phyloP scores from a whole-genome alignment of 2,888 invertebrate species.

The Cephus spinipes region DNA sequence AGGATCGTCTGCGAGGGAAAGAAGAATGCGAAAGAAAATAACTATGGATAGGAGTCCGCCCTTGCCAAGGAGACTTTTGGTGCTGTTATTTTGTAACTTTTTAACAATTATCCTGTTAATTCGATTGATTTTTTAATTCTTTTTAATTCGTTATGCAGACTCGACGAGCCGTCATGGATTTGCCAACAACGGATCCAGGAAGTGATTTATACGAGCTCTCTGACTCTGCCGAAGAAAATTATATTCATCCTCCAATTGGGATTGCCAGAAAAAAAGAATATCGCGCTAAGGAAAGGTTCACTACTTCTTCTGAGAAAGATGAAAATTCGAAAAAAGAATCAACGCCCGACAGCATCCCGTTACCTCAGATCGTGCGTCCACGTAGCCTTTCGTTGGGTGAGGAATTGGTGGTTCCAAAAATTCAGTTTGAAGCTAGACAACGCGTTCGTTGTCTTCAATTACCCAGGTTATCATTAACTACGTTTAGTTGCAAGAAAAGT shows the following conservation, averaged over 20 bases:
- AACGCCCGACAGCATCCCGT: conserved; percentile 28
- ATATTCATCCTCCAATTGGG: conserved; percentile 27
- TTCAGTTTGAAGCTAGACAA: conserved; percentile 34
- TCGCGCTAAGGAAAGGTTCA: conserved; percentile 18
- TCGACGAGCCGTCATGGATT: conserved; percentile 67
- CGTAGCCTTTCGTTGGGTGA: conserved; percentile 54
- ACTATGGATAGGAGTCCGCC: conserved; percentile 35
- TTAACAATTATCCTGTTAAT: not conserved
- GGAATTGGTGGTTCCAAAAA: conserved; percentile 32
- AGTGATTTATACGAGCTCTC: conserved; percentile 69
- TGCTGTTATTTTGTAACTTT: conserved; percentile 14
- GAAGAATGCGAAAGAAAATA: conserved; percentile 38
- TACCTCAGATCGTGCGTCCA: conserved; percentile 50
- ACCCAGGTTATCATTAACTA: conserved; percentile 36
- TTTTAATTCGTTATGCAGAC: conserved; percentile 31
- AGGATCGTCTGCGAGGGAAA: conserved; percentile 43
- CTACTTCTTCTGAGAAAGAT: conserved; percentile 26
- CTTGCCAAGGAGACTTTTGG: conserved; percentile 40
- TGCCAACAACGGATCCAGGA: conserved; percentile 76
- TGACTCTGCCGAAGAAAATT: conserved; percentile 73
- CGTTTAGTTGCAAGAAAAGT: not conserved
- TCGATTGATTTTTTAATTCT: not conserved
- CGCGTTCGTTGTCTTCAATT: conserved; percentile 44
- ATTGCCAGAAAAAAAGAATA: conserved; percentile 29
- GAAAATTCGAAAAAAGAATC: conserved; percentile 26